Conservation (phyloP, 1,140 invertebrate species). For the Drosophila tropicalis region DNA sequence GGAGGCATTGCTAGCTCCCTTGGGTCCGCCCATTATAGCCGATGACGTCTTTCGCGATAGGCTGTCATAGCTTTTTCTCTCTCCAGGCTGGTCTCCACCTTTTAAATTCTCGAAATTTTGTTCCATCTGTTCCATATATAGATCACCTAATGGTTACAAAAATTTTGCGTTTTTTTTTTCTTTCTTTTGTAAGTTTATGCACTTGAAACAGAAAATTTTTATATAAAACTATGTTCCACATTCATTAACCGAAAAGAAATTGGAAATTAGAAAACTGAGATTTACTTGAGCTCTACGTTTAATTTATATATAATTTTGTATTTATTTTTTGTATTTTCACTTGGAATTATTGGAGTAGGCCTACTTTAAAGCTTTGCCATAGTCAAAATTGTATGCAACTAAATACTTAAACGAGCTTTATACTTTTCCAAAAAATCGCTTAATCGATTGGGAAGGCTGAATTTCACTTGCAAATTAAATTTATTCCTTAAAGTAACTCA, state of each 20-base stretch:
- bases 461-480: no score
- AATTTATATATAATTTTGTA: slow-evolving; percentile 33
- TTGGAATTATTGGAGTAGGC: slow-evolving; percentile 23
- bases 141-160: slow-evolving; percentile 35
- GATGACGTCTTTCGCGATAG: slow-evolving; percentile 16
- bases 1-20: slow-evolving; percentile 9
- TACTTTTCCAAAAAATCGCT: no score
- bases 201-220: slow-evolving; percentile 77
- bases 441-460: no score
- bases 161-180: slow-evolving; percentile 51
- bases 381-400: no score
- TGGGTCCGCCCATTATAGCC: not conserved
- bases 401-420: no score
- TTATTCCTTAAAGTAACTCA: no score
- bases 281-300: slow-evolving; percentile 38
- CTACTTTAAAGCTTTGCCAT: slow-evolving; percentile 10
- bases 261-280: slow-evolving; percentile 18
- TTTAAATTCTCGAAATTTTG: slow-evolving; percentile 42
- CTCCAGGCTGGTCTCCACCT: not conserved
- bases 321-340: not conserved
- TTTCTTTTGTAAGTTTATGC: slow-evolving; percentile 47
- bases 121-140: slow-evolving; percentile 45
- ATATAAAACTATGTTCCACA: slow-evolving; percentile 44
- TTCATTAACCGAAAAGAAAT: slow-evolving; percentile 56
- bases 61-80: slow-evolving; percentile 43